phyloP scores from a whole-genome alignment of 2,888 invertebrate species.

The Hypselothyrea guttata region DNA sequence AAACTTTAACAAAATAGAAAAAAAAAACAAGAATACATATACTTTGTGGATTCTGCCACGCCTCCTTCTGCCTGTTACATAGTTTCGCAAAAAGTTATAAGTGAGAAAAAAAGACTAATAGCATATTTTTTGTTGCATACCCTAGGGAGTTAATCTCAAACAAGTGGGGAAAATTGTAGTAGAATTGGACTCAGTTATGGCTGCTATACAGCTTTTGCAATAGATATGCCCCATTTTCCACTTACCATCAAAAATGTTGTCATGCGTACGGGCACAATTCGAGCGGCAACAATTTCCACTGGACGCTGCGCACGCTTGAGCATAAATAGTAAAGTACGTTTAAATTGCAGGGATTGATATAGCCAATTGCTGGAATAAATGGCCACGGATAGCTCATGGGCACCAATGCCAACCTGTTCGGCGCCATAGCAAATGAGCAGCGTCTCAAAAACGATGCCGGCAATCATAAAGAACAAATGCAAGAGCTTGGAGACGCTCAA shows the following conservation, averaged over 20 bases:
- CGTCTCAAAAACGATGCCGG: slow-evolving; percentile 83
- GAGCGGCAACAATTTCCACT: slow-evolving; percentile 83
- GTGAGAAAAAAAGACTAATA: no score
- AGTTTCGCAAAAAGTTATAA: no score
- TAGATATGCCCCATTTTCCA: no score
- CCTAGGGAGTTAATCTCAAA: no score
- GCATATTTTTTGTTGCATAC: no score
- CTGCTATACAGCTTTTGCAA: no score
- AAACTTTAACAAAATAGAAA: no score
- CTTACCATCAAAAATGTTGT: slow-evolving; percentile 83
- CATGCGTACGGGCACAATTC: slow-evolving; percentile 83
- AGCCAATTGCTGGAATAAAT: slow-evolving; percentile 84
- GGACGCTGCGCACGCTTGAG: slow-evolving; percentile 84
- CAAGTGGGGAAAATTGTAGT: no score
- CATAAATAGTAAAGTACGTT: slow-evolving; percentile 79
- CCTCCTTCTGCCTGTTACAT: no score
- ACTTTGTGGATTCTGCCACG: no score
- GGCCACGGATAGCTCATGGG: slow-evolving; percentile 82
- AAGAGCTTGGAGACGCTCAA: slow-evolving; percentile 31
- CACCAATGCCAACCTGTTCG: slow-evolving; percentile 83
- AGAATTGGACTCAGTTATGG: no score
- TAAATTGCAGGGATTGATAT: slow-evolving; percentile 82
- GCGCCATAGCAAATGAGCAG: slow-evolving; percentile 84
- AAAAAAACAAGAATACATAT: no score
- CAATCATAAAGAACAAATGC: slow-evolving; percentile 40